Percentiles rank a stretch among this genome's conserved stretches.
Conservation (phyloP, 2,888 invertebrate genomes). For the Malacosoma neustria region DNA sequence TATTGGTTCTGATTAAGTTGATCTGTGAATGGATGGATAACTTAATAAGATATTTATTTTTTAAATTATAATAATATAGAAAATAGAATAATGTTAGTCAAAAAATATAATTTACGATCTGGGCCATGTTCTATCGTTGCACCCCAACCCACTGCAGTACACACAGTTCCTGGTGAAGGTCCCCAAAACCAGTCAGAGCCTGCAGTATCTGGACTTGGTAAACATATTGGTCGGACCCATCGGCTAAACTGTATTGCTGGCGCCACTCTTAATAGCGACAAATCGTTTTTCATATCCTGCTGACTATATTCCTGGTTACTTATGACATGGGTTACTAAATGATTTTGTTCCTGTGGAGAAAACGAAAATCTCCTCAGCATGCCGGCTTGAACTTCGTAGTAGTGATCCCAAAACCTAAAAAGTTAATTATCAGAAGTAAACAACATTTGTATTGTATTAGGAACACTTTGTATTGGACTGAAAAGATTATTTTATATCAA, state of each 20-base stretch:
- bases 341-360: slow-evolving; percentile 84
- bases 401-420: slow-evolving; percentile 77
- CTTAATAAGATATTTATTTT: too few species aligned
- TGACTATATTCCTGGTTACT: slow-evolving; percentile 80
- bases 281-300: slow-evolving; percentile 81
- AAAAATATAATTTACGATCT: too few species aligned
- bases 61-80: too few species aligned
- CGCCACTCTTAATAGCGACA: slow-evolving; percentile 80
- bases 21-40: too few species aligned
- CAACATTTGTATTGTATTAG: too few species aligned
- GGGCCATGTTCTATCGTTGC: slow-evolving; percentile 83
- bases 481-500: too few species aligned
- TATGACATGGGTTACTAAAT: slow-evolving; percentile 77
- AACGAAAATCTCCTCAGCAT: slow-evolving; percentile 84
- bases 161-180: slow-evolving; percentile 79
- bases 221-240: slow-evolving; percentile 86
- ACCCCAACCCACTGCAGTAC: slow-evolving; percentile 90
- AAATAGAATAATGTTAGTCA: too few species aligned
- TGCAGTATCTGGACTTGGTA: slow-evolving; percentile 76
- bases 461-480: too few species aligned
- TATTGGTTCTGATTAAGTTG: too few species aligned
- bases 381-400: slow-evolving; percentile 87
- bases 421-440: too few species aligned
- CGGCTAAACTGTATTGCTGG: slow-evolving; percentile 81
- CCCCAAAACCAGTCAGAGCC: slow-evolving; percentile 78